phyloP scores from a whole-genome alignment of 2,888 invertebrate genomes.

The Acrocera orbiculus region DNA sequence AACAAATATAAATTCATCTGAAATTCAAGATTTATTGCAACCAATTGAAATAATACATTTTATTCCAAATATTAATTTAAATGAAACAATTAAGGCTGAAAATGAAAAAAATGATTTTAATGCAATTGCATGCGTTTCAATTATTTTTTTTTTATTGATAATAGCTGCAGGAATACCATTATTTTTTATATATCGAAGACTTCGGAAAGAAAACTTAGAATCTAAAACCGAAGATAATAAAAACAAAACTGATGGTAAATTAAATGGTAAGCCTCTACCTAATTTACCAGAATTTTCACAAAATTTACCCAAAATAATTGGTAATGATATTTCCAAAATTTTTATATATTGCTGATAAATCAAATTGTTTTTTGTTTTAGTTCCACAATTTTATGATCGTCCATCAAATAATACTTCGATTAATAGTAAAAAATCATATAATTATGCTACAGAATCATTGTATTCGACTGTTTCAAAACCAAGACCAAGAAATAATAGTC shows the following conservation, averaged over 20 bases:
- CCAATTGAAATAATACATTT: too few species aligned
- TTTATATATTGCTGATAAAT: background rate
- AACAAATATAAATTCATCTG: conserved; percentile 11
- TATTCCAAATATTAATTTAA: too few species aligned
- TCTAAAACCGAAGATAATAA: background rate
- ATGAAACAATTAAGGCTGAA: too few species aligned
- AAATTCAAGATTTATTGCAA: conserved; percentile 26
- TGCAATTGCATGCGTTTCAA: conserved; percentile 20
- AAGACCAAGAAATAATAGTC: conserved; percentile 24
- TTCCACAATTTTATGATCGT: conserved; percentile 27
- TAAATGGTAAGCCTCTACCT: conserved; percentile 21
- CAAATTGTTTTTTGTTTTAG: conserved; percentile 3
- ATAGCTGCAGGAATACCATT: conserved; percentile 21
- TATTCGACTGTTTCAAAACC: conserved; percentile 26
- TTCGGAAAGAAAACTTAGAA: conserved; percentile 2
- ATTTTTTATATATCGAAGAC: conserved; percentile 20
- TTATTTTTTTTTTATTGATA: conserved; percentile 23
- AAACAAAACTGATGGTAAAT: conserved; percentile 3
- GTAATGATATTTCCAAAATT: conserved; percentile 17
- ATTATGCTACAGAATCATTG: conserved; percentile 20
- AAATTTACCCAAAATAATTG: conserved; percentile 19
- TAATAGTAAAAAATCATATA: conserved; percentile 15
- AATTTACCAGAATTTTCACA: conserved; percentile 22
- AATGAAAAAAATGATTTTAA: conserved; percentile 21
- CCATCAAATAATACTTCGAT: conserved; percentile 23